These are phyloP conservation scores for Coreius guichenoti DNA, from an alignment of 2,797 vertebrate genomes.

Conservation along the genomic window DNA sequence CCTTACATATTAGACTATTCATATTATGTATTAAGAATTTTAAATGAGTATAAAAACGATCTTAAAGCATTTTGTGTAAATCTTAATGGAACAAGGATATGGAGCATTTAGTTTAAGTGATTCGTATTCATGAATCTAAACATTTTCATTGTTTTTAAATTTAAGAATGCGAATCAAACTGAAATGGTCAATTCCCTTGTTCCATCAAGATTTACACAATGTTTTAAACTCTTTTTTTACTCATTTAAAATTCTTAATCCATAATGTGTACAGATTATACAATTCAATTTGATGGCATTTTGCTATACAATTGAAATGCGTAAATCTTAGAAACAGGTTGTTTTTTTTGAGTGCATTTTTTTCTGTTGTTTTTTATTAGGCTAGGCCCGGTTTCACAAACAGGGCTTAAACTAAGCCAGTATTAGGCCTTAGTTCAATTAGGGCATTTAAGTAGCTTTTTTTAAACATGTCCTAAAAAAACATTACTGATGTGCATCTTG, in stretches of 20 bases:
- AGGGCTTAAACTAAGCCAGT: no score
- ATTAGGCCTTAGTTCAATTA: no score
- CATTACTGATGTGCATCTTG: no score
- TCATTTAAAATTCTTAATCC: not conserved
- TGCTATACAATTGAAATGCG: no score
- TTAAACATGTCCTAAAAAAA: no score
- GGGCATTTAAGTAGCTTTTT: no score
- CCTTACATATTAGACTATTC: not conserved
- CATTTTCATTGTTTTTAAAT: not conserved
- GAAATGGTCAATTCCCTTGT: not conserved
- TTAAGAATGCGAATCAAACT: not conserved
- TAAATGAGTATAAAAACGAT: not conserved
- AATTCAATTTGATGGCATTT: no score
- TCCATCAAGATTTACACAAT: not conserved
- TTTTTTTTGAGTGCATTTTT: not conserved
- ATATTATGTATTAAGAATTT: not conserved
- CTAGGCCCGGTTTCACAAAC: no score
- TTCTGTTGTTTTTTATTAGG: not conserved
- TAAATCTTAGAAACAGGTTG: no score
- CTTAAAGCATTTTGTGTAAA: not conserved
- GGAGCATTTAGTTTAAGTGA: not conserved
- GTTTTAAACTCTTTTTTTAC: not conserved
- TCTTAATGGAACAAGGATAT: not conserved
- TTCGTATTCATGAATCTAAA: not conserved
- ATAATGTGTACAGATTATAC: not conserved